Evolutionary conservation across 1,140 invertebrate species (phyloP).

Genomic region (Campodea augens): DNA sequence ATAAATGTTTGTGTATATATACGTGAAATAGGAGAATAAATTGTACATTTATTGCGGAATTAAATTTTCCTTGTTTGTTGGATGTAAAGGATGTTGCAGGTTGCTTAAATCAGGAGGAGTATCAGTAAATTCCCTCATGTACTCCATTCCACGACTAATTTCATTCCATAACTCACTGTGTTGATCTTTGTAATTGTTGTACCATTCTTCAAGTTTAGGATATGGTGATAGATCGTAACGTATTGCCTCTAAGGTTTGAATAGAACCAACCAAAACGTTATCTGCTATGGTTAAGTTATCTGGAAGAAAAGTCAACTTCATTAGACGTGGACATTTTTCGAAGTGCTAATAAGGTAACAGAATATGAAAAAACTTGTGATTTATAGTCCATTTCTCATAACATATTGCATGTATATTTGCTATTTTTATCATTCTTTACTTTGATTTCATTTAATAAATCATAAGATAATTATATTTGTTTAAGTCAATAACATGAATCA

Average conservation of each 20-base stretch:
- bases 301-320: no score
- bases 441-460: no score
- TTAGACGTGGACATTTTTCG: no score
- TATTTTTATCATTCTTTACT: no score
- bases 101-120: constrained; percentile 9
- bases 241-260: constrained; percentile 48
- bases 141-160: constrained; percentile 10
- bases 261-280: constrained; percentile 43
- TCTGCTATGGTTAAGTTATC: constrained; percentile 52
- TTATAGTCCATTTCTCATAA: neutral
- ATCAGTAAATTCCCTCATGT: constrained; percentile 12
- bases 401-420: neutral
- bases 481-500: no score
- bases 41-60: no score
- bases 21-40: no score
- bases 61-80: constrained; percentile 5
- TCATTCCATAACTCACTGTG: constrained; percentile 11
- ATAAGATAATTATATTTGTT: no score
- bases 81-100: constrained; percentile 7
- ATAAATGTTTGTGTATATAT: no score
- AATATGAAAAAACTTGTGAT: neutral
- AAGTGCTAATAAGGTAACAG: no score
- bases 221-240: constrained; percentile 37
- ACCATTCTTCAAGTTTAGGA: constrained; percentile 17
- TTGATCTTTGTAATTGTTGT: constrained; percentile 9